phyloP scores from a whole-genome alignment of 2,797 vertebrate species.

The Alcedo quadribrachys region DNA sequence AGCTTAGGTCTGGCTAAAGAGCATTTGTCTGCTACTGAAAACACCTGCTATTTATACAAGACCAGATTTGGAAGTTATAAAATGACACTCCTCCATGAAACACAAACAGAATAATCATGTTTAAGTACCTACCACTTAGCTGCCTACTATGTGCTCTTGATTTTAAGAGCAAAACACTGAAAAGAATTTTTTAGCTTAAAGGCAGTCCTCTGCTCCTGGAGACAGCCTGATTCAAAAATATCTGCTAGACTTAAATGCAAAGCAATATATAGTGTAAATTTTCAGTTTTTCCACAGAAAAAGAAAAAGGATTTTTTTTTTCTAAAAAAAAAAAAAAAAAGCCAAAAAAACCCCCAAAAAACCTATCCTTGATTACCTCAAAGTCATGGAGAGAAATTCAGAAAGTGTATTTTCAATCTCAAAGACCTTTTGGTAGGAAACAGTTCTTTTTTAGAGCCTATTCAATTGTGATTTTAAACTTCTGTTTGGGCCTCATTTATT shows the following conservation, averaged over 20 bases:
- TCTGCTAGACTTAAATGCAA: neutral
- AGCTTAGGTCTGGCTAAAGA: constrained; percentile 7
- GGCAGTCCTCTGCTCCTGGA: neutral
- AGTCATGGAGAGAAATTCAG: neutral
- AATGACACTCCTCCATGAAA: neutral
- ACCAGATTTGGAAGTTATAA: neutral
- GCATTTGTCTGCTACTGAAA: neutral
- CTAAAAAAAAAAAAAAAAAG: neutral
- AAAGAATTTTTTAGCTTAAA: neutral
- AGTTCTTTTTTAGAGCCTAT: neutral
- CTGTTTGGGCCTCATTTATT: neutral
- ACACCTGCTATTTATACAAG: neutral
- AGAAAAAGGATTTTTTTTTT: neutral
- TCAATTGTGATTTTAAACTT: neutral
- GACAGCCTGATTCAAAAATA: neutral
- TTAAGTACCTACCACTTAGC: neutral
- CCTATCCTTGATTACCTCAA: neutral
- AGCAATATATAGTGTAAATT: neutral
- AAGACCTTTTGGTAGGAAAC: neutral
- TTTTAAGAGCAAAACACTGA: neutral
- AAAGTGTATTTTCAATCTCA: neutral
- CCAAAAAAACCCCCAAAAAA: too few relatives aligned
- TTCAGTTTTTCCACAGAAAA: neutral
- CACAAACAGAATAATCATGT: neutral
- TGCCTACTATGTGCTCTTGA: neutral